These are phyloP conservation scores for Dicrurus megarhynchus DNA, from an alignment of 2,113 vertebrate genomes.

Conservation along the genomic window DNA sequence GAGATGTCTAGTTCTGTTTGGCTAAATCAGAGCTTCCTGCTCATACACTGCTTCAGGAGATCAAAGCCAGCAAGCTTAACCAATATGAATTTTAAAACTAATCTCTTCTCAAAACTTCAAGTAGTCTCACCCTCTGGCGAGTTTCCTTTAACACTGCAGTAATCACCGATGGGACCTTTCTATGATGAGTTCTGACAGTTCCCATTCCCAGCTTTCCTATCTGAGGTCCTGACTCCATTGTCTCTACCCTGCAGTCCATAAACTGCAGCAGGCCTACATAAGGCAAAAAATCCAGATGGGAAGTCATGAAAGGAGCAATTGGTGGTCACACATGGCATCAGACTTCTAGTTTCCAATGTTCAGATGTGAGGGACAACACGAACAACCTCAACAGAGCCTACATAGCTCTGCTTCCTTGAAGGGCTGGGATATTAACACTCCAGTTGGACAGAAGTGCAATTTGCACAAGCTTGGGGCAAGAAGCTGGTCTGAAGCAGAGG, in stretches of 20 bases:
- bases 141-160: not conserved
- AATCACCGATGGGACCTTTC: not conserved
- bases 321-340: not conserved
- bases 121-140: not conserved
- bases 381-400: not conserved
- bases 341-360: fast-evolving
- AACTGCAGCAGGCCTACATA: not conserved
- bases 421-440: not conserved
- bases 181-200: not conserved
- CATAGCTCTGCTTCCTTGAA: not conserved
- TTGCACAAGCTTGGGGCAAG: not conserved
- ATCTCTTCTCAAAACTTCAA: not conserved
- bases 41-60: not conserved
- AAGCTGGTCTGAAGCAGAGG: not conserved
- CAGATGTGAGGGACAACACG: not conserved
- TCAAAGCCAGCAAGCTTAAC: not conserved
- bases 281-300: not conserved
- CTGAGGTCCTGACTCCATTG: not conserved
- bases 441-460: not conserved
- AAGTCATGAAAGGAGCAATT: not conserved
- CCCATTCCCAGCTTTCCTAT: not conserved
- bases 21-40: not conserved
- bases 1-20: not conserved
- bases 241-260: not conserved
- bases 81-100: not conserved